Base-by-base conservation (phyloP, 2,113 vertebrate genomes). In the Prunella fulvescens region DNA sequence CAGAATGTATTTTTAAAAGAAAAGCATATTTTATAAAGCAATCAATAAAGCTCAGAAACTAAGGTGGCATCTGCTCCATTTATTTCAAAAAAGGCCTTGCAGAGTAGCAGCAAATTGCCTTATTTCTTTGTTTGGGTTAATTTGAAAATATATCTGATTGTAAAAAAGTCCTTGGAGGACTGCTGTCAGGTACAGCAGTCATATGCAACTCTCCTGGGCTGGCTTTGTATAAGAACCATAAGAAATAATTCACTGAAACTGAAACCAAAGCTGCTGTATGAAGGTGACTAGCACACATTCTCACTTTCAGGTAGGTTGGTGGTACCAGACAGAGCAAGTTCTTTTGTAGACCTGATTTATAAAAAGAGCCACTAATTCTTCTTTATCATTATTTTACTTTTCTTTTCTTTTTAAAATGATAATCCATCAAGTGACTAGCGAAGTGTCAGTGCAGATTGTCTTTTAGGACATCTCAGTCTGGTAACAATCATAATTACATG, bases 51-150 rank as follows among this genome's bases (percentile, higher is more conserved):
- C 22, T 88, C 48, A 44, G 54, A 90, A n/a, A 24, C 47, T 57
- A 71, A 81, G 31, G 85, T 83, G 82, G 71, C 85, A 94, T 92
- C 90, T 92, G 93, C 64, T 96, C 81, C 48, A 81, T 88, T 93
- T 92, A 67, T 70, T 92, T 92, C 17, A 40, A 83, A 84, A 71
- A 91, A 67, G 17, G 14, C 64, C 37, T 66, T 47, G 22, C 44
- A 69, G 62, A 82, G 28, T 85, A 95, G 53, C 74, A 80, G 54
- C 42, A 93, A 94, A 92, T 88, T 71, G 47, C 24, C 66, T 90
- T 83, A 54, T 88, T 90, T 93, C 89, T 79, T 92, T 89, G 29
- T 81, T 58, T 62, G 31, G 71, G 44, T 82, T 93, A 9, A 77
- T 93, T 71, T 81, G 77, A 91, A 91, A 91, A 92, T 24, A 6